Evolutionary conservation across 2,113 vertebrate species (phyloP).

Genomic region (Albula goreensis): DNA sequence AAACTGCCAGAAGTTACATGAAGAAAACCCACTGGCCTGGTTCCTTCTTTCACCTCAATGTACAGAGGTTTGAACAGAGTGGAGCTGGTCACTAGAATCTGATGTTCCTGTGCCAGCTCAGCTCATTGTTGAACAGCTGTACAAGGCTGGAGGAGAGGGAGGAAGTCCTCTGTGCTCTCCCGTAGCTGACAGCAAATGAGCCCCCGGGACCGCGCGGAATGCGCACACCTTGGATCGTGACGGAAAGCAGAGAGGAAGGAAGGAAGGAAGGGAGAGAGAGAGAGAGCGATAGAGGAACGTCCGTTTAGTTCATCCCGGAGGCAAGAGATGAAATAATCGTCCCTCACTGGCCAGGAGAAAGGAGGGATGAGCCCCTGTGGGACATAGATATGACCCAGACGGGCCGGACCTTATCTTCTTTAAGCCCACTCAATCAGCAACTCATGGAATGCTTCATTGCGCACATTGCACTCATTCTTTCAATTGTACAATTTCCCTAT

Average conservation of each 20-base stretch:
- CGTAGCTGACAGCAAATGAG: background rate
- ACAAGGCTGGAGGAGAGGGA: background rate
- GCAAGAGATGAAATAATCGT: background rate
- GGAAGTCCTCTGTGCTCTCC: background rate
- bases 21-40: too few relatives aligned
- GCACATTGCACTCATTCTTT: background rate
- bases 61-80: background rate
- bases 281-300: conserved; percentile 18
- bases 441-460: background rate
- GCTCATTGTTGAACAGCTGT: background rate
- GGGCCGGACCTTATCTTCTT: background rate
- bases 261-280: conserved; percentile 38
- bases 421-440: background rate
- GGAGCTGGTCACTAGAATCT: background rate
- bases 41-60: too few relatives aligned
- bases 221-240: conserved; percentile 36
- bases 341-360: background rate
- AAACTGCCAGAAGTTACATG: too few relatives aligned
- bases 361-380: background rate
- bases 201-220: conserved; percentile 37
- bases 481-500: background rate
- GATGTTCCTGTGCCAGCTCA: background rate
- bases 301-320: conserved; percentile 22
- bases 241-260: conserved; percentile 12
- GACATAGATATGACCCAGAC: background rate